A percentile compares a stretch with the other conserved stretches of the same genome.
These are phyloP conservation scores for Furnarius figulus DNA, from an alignment of 2,113 vertebrate species.

Conservation along the genomic window DNA sequence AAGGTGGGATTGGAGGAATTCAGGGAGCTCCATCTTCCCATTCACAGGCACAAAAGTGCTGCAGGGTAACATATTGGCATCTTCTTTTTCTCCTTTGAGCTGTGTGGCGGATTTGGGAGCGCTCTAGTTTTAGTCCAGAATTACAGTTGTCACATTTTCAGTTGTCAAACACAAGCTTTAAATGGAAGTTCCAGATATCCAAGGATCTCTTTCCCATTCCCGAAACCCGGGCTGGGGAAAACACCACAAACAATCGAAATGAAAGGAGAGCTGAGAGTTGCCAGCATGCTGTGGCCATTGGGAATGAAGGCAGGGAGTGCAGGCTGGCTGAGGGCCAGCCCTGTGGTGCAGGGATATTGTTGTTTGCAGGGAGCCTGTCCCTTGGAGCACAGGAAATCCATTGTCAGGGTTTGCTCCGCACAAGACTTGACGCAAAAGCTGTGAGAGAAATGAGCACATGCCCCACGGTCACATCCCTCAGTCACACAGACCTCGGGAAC, in stretches of 20 bases:
- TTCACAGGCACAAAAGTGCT: neutral
- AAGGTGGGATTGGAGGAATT: neutral
- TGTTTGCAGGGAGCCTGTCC: neutral
- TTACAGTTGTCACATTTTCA: neutral
- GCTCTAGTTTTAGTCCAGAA: neutral
- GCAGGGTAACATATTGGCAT: neutral
- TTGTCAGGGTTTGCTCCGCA: neutral
- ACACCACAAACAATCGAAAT: neutral
- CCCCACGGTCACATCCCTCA: neutral
- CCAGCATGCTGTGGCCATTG: constrained; percentile 36
- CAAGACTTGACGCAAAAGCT: neutral
- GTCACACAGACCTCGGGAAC: neutral
- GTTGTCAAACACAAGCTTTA: constrained; percentile 37
- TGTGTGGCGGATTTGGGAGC: neutral
- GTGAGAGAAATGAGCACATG: neutral
- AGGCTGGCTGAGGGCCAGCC: constrained; percentile 48
- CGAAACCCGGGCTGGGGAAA: constrained; percentile 49
- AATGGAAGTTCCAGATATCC: constrained; percentile 40
- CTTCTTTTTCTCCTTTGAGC: neutral
- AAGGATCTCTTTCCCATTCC: constrained; percentile 31
- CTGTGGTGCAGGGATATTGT: neutral
- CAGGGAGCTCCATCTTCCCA: neutral
- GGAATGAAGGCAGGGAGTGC: constrained; percentile 27
- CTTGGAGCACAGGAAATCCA: constrained; percentile 33
- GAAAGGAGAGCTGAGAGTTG: neutral